A percentile compares a stretch with the other conserved stretches of the same genome.
Evolutionary conservation across 2,888 invertebrate species (phyloP).

Genomic region (Erannis defoliaria): DNA sequence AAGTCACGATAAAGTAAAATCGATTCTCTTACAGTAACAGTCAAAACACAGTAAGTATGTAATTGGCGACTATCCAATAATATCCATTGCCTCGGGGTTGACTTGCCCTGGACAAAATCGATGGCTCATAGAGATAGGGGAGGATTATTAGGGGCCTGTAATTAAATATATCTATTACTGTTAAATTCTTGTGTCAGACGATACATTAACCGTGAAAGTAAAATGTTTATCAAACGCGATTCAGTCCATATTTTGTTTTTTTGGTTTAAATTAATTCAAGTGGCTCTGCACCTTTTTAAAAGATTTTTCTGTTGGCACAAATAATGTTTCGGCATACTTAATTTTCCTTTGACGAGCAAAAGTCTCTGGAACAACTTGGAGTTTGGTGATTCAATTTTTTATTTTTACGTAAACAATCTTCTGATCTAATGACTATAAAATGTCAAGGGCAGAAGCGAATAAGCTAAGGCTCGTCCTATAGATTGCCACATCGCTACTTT

Average conservation of each 20-base stretch:
- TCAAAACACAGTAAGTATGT: conserved; percentile 31
- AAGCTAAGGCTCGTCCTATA: too few species aligned
- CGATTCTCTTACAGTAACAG: conserved; percentile 18
- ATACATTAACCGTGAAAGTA: background rate
- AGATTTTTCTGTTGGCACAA: background rate
- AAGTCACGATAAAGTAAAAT: conserved; percentile 15
- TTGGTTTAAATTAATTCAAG: background rate
- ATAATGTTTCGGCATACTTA: background rate
- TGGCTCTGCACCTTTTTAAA: background rate
- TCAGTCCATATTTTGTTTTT: background rate
- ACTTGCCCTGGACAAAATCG: conserved; percentile 40
- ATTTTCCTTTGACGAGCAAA: background rate
- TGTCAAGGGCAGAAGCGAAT: too few species aligned
- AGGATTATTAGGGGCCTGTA: conserved; percentile 20
- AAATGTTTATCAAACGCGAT: background rate
- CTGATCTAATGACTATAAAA: too few species aligned
- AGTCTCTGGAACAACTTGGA: background rate
- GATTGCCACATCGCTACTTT: too few species aligned
- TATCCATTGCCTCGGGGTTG: conserved; percentile 47
- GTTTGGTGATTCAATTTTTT: background rate
- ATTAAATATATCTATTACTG: conserved; percentile 21
- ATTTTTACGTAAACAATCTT: background rate
- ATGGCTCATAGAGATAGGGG: conserved; percentile 25
- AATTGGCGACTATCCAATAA: conserved; percentile 61
- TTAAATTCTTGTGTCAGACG: background rate